These are phyloP conservation scores for Eristalis tenax DNA, from an alignment of 2,888 invertebrate species.

Conservation along the genomic window DNA sequence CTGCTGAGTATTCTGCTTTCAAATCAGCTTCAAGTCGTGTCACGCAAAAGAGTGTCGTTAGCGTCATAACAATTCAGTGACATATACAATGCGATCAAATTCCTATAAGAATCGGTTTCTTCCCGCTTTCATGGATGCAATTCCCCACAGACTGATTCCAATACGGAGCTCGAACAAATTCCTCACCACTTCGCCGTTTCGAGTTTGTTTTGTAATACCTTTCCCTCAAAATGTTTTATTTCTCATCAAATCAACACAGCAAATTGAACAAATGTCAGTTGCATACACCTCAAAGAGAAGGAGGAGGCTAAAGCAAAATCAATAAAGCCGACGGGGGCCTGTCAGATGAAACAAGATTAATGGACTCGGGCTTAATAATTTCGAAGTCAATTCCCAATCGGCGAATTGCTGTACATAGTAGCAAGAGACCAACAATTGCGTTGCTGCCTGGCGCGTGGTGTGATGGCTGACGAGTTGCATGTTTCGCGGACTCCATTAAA, in stretches of 20 bases:
- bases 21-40: background rate
- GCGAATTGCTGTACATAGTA: conserved; percentile 38
- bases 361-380: conserved; percentile 70
- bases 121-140: background rate
- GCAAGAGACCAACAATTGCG: conserved; percentile 48
- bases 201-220: conserved; percentile 4
- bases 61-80: background rate
- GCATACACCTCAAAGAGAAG: background rate
- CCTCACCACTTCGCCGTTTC: background rate
- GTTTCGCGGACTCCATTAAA: conserved; percentile 66
- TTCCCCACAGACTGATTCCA: background rate
- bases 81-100: background rate
- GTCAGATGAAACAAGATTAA: conserved; percentile 73
- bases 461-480: conserved; percentile 45
- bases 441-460: conserved; percentile 35
- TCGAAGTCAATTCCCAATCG: conserved; percentile 57
- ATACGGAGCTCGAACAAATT: background rate
- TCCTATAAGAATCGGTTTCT: background rate
- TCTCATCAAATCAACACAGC: conserved; percentile 20
- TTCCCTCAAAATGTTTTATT: conserved; percentile 9
- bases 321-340: conserved; percentile 68
- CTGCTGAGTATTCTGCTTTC: background rate
- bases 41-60: background rate
- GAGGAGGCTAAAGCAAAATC: conserved; percentile 39
- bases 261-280: conserved; percentile 18